Base-by-base conservation (phyloP, 1,140 invertebrate species). In the Telenomus remus region DNA sequence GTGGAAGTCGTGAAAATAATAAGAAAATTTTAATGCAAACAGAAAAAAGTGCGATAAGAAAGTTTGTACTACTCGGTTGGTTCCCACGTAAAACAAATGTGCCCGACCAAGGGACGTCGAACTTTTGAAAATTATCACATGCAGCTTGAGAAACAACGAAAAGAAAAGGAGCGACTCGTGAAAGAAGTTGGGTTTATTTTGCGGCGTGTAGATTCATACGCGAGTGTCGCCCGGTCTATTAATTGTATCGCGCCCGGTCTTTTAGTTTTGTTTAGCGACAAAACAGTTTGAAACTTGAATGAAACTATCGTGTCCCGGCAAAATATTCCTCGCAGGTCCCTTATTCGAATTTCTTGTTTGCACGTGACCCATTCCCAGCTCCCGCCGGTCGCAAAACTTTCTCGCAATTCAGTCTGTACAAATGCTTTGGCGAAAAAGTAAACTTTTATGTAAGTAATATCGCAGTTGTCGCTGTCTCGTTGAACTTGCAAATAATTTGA, bases 361-460 rank as follows among this genome's bases (percentile, higher is more conserved):
- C 76, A 74, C 70, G 65, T 78, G 76, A 70, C 70, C 65, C 70
- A 65, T 78, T 78, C 76, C 64, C 76, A 78, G 65, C 59, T 55
- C 70, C 65, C 60, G 53, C 6, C 19, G 65, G 70, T 59, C 47
- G 55, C 61, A 71, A 71, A 78, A 74, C 65, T 78, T 78, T 78
- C 70, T 44, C 61, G 76, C 76, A 66, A 78, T 78, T 74, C 76
- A 54, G 43, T 56, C 60, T 78, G 76, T 78, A 74, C 66, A 71
- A 78, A 78, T 74, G 61, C 70, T 63, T 64, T 66, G 14, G 57
- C 61, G 61, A 74, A 78, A 78, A 74, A 74, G 76, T 61, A 78
- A 78, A 78, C 76, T 78, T 74, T 78, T 66, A 59, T 74, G 56
- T 78, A 74, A 78, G 76, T 78, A 78, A 78, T 78, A 78, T 78